Base-by-base conservation (phyloP, 2,888 invertebrate species). In the Eupithecia centaureata region DNA sequence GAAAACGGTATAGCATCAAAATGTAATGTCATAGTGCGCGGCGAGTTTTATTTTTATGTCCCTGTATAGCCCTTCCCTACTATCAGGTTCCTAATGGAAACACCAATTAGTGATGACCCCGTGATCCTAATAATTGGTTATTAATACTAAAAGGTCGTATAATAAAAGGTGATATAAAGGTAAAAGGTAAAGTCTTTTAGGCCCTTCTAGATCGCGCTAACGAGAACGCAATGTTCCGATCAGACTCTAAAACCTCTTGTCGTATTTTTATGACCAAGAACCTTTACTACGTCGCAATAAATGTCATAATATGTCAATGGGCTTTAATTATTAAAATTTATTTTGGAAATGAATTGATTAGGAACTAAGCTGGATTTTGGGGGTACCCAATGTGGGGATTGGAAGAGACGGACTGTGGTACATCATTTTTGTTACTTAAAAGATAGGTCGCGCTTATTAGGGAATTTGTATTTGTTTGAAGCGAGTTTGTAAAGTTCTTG, bases 81-180 rank as follows among this genome's bases (percentile, higher is more conserved):
- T 82, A 82, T 82, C 80, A 67, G 61, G 77, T 83, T 82, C 71
- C 83, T 82, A 83, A 83, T 83, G 79, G 81, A 76, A 73, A 30
- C 69, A 71, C 70, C 79, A 78, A 81, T 81, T 80, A 80, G 73
- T 63, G 33, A 59, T 64, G 38, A 52, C 28, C 59, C 47, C 38
- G 35, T 61, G 28, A 38, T 64, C 58, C 65, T 51, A 71, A 68
- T 66, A 73, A 67, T 70, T 47, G 28, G 30, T 56, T 56, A 56
- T 56, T 30, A 56, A 30, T 56, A 56, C 54, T 13, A 15, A n/a
- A 28, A 30, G 54, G 54, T 56, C 18, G n/a, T n/a, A n/a, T n/a
- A n/a, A n/a, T 56, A 28, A 56, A n/a, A n/a, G n/a, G n/a, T n/a
- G n/a, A 27, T 12, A 28, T 30, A 56, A 56, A 56, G 54, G 54